Evolutionary conservation across 2,888 invertebrate species (phyloP), one percentile per base, ranked within the genome.

Genomic region (Xylota sylvarum): DNA sequence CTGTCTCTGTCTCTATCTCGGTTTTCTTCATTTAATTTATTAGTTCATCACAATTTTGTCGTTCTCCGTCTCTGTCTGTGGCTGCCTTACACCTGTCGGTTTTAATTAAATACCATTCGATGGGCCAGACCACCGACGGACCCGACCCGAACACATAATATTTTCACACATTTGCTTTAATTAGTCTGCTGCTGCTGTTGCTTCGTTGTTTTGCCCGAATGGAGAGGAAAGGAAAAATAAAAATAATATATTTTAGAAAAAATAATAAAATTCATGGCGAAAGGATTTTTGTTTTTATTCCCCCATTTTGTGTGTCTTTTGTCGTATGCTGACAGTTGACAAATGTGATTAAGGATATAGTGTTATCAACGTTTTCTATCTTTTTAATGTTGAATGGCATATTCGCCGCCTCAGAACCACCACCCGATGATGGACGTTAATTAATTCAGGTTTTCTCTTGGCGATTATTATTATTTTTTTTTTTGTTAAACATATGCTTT

Each of bases 321-420:
- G 80, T 72, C 60, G 56, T 27, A 12, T 23, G 14, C 19, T 82
- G 86, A 86, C 86, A 86, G 86, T 82, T 82, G 77, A 86, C 86
- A 86, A 86, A 86, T 86, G 86, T 82, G 86, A 86, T 86, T 86
- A 86, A 78, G 81, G 82, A 73, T 69, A 81, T 43, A 30, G 14
- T 5, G 64, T 67, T 86, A 86, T 86, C 86, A 73, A 73, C 9
- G 58, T 70, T 85, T 76, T 85, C 72, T 81, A 86, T 86, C 86
- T 78, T 50, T 73, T 76, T 52, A 77, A 81, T 72, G 67, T 67
- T 67, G 64, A 73, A 69, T 84, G 64, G 78, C 78, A 58, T 64
- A 84, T 79, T 86, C 67, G 67, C 77, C 85, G 80, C 81, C 76
- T 79, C 67, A 40, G 72, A 83, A 65, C 69, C 74, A 43, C 74